These are phyloP conservation scores for Agrotis ipsilon DNA, from an alignment of 2,888 invertebrate species.

Conservation along the genomic window DNA sequence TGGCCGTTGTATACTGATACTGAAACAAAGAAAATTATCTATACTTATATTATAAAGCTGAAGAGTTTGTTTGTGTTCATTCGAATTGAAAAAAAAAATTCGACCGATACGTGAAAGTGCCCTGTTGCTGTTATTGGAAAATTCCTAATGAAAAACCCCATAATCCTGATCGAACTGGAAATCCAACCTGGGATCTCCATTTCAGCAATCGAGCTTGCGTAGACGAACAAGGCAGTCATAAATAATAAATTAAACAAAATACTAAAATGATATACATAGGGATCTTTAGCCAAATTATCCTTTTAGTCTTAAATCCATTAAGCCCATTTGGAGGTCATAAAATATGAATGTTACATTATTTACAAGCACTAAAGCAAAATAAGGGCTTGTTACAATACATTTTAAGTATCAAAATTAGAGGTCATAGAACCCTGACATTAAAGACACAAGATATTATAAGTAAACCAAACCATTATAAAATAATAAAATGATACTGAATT, in stretches of 20 bases:
- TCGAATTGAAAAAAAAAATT: no score
- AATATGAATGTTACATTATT: slow-evolving; percentile 51
- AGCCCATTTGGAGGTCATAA: slow-evolving; percentile 46
- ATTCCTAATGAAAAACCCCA: no score
- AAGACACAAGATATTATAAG: slow-evolving; percentile 2
- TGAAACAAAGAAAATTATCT: neutral
- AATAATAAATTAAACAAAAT: neutral
- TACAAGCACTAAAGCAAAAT: slow-evolving; percentile 34
- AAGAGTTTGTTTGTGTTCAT: no score
- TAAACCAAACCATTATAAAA: neutral
- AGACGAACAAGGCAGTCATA: no score
- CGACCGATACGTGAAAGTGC: no score
- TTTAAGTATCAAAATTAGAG: slow-evolving; percentile 6
- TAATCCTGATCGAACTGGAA: no score
- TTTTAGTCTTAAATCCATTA: slow-evolving; percentile 38
- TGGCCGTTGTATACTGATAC: neutral
- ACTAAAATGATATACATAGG: slow-evolving; percentile 5
- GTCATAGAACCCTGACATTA: neutral
- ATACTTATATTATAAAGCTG: neutral
- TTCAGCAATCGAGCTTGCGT: no score
- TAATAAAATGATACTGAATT: neutral
- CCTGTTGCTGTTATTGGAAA: no score
- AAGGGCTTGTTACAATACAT: slow-evolving; percentile 24
- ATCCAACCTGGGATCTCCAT: no score
- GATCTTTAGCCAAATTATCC: slow-evolving; percentile 35